These are phyloP conservation scores for Scaptomyza graminum DNA, from an alignment of 1,140 invertebrate species.

Conservation along the genomic window DNA sequence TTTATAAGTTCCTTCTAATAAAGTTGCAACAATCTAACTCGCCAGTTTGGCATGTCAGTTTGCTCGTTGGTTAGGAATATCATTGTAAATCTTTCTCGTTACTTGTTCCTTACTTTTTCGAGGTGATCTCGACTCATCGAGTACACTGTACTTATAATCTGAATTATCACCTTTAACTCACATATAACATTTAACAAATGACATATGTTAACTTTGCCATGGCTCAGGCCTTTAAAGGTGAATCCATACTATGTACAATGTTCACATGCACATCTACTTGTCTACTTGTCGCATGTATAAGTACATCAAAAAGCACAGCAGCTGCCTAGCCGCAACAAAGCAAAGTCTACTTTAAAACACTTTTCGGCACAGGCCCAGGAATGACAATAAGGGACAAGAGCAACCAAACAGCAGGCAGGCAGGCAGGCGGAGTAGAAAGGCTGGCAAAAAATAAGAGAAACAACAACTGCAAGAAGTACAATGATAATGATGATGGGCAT, in stretches of 20 bases:
- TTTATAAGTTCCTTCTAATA: too few species aligned
- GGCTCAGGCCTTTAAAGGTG: neutral
- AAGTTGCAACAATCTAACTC: too few species aligned
- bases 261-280: neutral
- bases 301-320: constrained; percentile 54
- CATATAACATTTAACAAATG: neutral
- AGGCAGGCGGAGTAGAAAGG: too few species aligned
- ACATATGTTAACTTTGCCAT: neutral
- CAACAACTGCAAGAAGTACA: constrained; percentile 58
- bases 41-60: too few species aligned
- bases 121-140: too few species aligned
- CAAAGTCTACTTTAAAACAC: constrained; percentile 70
- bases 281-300: constrained; percentile 6
- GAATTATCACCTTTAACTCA: neutral
- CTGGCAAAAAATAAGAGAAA: constrained; percentile 6
- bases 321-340: constrained; percentile 61
- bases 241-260: neutral
- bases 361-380: constrained; percentile 52
- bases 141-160: too few species aligned
- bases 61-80: too few species aligned
- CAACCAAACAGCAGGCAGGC: constrained; percentile 14
- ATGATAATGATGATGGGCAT: constrained; percentile 74
- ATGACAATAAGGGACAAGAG: constrained; percentile 61
- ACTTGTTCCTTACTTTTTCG: too few species aligned
- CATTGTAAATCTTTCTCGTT: neutral